phyloP scores from a whole-genome alignment of 2,797 vertebrate species.

The Steatocranus sp. region DNA sequence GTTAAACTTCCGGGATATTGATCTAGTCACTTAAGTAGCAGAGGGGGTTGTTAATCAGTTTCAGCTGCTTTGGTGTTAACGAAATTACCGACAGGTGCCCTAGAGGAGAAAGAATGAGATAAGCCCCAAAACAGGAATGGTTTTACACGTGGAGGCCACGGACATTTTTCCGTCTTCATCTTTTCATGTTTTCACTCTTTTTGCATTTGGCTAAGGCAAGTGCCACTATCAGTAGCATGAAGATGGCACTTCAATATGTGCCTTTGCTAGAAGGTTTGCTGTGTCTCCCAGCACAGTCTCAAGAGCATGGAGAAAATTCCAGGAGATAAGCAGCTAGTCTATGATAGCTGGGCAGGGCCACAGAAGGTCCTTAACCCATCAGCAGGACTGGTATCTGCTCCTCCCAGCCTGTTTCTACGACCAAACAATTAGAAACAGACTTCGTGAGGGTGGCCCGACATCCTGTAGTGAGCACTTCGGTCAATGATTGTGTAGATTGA shows the following conservation, averaged over 20 bases:
- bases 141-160: background rate
- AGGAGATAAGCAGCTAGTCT: background rate
- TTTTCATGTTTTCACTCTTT: background rate
- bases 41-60: background rate
- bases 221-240: background rate
- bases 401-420: background rate
- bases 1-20: background rate
- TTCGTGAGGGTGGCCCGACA: rapidly evolving
- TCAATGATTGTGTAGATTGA: background rate
- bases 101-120: background rate
- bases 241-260: background rate
- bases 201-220: background rate
- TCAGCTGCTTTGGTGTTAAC: background rate
- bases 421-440: background rate
- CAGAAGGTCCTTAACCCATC: background rate
- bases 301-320: background rate
- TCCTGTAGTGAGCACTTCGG: background rate
- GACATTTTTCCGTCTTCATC: background rate
- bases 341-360: background rate
- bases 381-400: background rate
- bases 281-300: background rate
- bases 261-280: background rate
- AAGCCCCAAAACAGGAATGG: background rate
- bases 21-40: background rate
- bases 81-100: background rate